Percentiles rank a stretch among this genome's conserved stretches.
Conservation (phyloP, 2,113 vertebrate species). For the Murina feae region DNA sequence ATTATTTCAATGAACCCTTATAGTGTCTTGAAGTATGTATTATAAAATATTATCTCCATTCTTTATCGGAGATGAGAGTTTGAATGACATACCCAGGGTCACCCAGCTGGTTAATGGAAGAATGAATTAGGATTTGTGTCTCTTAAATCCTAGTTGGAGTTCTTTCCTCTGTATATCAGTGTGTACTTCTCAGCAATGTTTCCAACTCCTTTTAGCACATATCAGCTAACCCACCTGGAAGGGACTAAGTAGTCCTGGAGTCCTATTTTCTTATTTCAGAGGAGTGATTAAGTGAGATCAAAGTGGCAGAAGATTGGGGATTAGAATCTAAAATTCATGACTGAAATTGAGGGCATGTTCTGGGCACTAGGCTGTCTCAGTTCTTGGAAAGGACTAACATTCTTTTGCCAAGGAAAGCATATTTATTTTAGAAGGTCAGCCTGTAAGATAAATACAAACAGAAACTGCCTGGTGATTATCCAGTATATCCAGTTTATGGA, state of each 20-base stretch:
- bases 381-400: conserved; percentile 16
- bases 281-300: not conserved
- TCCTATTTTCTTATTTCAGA: not conserved
- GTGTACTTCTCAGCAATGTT: not conserved
- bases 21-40: not conserved
- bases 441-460: conserved; percentile 26
- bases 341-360: not conserved
- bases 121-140: not conserved
- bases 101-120: not conserved
- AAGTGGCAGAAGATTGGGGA: not conserved
- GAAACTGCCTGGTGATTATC: conserved; percentile 1
- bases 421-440: conserved; percentile 27
- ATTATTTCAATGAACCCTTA: not conserved
- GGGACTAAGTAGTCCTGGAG: not conserved
- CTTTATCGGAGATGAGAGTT: not conserved
- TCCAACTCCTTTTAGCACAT: not conserved
- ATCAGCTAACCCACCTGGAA: not conserved
- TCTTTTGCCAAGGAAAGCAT: not conserved
- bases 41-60: not conserved
- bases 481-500: not conserved
- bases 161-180: not conserved
- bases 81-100: not conserved
- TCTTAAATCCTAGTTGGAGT: not conserved
- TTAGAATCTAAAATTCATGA: not conserved
- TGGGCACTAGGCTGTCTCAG: not conserved